Evolutionary conservation across 2,797 vertebrate species (phyloP), one percentile per base, ranked within the genome.

Genomic region (Oreochromis grahami): DNA sequence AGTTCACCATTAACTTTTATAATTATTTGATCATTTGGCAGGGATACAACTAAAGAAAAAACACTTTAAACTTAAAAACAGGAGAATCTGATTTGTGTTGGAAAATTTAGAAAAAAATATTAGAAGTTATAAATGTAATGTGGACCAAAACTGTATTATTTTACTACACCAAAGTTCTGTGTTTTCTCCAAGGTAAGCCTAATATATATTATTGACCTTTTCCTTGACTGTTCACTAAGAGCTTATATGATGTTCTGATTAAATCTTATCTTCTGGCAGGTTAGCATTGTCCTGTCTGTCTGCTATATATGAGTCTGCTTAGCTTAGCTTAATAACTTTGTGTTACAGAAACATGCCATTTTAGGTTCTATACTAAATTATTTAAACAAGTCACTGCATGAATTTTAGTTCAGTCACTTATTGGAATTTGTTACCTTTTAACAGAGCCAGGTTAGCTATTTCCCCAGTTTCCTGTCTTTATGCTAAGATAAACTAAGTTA

Each of bases 401-500:
- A 48, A 10, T 72, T 72, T 19, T 48, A 45, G 41, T 48, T 48
- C 41, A 72, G 15, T 45, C 10, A 12, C 6, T 50, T 50, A 48
- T 26, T 74, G 15, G 15, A 74, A 48, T 48, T 48, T 43, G 21
- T 43, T 19, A 72, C 15, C 41, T 17, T 72, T 72, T 48, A 45
- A 12, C 11, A 29, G 43, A 48, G 24, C 43, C 68, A 48, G 6
- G 9, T 48, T 32, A 72, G 24, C 68, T 29, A 29, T 72, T 72
- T 50, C 41, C 41, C 24, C 41, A 45, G 65, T 14, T 70, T 11
- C 24, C 4, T 48, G 15, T 32, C 24, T 72, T 48, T 19, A 48
- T 48, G 68, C 8, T 43, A 68, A 43, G 0, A 36, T 60, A 56
- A 56, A 5, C 0, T 56, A 55, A 29, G 3, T 1, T 52, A 53